phyloP scores from a whole-genome alignment of 2,113 vertebrate species.

The Rutilus rutilus region DNA sequence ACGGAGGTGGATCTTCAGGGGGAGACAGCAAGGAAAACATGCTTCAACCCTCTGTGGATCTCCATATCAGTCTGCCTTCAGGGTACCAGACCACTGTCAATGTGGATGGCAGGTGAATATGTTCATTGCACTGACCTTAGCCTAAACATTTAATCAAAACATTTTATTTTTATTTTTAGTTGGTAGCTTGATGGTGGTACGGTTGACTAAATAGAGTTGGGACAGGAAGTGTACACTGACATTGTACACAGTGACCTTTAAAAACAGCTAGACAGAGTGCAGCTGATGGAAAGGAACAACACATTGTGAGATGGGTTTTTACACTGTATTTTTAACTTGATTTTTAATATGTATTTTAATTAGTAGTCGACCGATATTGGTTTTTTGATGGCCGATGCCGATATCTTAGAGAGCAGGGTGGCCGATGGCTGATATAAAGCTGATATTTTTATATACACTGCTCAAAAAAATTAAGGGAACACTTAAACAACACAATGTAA shows the following conservation, averaged over 20 bases:
- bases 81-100: conserved; percentile 78
- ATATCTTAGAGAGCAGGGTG: too few species aligned
- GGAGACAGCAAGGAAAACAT: conserved; percentile 80
- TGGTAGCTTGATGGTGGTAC: background rate
- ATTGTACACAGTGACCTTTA: background rate
- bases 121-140: background rate
- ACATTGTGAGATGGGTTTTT: background rate
- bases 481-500: too few species aligned
- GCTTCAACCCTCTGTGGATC: conserved; percentile 71
- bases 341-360: too few species aligned
- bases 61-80: conserved; percentile 80
- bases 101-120: conserved; percentile 84
- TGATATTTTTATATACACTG: too few species aligned
- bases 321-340: background rate
- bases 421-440: too few species aligned
- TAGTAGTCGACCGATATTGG: too few species aligned
- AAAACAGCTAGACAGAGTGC: background rate
- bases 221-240: background rate
- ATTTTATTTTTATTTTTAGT: background rate
- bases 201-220: background rate
- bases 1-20: conserved; percentile 71
- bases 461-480: too few species aligned
- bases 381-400: too few species aligned
- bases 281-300: background rate
- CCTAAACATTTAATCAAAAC: background rate